These are phyloP conservation scores for Peromyscus melanophrys DNA, from an alignment of 2,797 vertebrate species.

Conservation along the genomic window DNA sequence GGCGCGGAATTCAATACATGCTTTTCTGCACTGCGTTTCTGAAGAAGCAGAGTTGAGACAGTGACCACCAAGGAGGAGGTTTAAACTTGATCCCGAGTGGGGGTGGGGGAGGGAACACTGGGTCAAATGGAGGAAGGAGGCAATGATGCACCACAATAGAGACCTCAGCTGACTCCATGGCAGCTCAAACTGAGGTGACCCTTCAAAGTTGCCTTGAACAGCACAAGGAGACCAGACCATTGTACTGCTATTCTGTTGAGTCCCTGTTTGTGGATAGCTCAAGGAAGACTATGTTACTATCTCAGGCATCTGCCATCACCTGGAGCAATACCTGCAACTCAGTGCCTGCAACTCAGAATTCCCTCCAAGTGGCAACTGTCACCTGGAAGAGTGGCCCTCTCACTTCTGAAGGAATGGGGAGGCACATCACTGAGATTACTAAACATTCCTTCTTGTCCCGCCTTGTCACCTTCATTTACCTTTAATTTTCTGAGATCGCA, in stretches of 20 bases:
- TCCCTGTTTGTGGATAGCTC: not conserved
- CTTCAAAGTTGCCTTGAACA: not conserved
- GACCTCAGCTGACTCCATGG: not conserved
- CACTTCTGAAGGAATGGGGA: not conserved
- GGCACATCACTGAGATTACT: not conserved
- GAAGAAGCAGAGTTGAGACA: not conserved
- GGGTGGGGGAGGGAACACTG: not conserved
- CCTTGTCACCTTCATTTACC: slow-evolving; percentile 12
- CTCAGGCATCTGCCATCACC: not conserved
- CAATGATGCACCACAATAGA: not conserved
- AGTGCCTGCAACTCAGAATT: not conserved
- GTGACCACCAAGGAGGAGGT: not conserved
- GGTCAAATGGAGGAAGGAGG: not conserved
- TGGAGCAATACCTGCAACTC: not conserved
- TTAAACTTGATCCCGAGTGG: not conserved
- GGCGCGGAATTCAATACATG: not conserved
- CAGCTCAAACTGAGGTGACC: not conserved
- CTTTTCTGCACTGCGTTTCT: not conserved
- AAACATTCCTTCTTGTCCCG: not conserved
- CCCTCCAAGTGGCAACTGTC: not conserved
- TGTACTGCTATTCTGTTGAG: not conserved
- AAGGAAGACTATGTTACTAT: not conserved
- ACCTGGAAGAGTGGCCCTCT: not conserved
- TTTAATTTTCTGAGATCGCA: slow-evolving; percentile 1
- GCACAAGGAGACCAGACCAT: not conserved